Evolutionary conservation across 2,888 invertebrate species (phyloP), one percentile per base, ranked within the genome.

Genomic region (Pollenia labialis): DNA sequence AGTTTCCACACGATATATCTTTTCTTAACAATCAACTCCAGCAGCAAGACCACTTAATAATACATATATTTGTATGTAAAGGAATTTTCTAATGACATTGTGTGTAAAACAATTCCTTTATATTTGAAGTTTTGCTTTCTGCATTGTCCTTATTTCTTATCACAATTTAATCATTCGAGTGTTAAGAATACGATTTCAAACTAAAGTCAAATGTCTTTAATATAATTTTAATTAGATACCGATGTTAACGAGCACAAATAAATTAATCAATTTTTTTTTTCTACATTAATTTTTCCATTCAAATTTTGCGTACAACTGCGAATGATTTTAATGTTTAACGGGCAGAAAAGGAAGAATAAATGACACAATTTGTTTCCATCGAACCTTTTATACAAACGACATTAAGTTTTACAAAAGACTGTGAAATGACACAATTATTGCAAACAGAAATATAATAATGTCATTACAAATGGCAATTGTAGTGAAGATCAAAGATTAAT

Each of bases 111-210:
- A 32, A 6, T 32, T 32, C 32, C 32, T 32, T 32, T 32, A 32
- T 32, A 32, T 32, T 32, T 32, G 6, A 32, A 6, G 32, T 32
- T 32, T 32, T 32, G 32, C 32, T 4, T 32, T 32, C 56, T 56
- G 8, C 52, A 48, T 46, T 72, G 12, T 52, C n/a, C 44, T 58
- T 50, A 42, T 75, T 18, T 1, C 62, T 52, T 1, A 50, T 52
- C 9, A 18, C 18, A 40, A 75, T 42, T 48, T 74, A 52, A 40
- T 75, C 40, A 52, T 40, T 75, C 62, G 18, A 75, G 75, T 50
- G 50, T 42, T 40, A 50, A 62, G 42, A 18, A 14, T 44, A 50
- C 48, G 32, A 60, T 11, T 60, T 32, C 11, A 12, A 12, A 44
- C 44, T 7, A 44, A 14, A 18, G 9, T 56, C 18, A 56, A 71